Conservation (phyloP, 2,888 invertebrate species). For the Portevinia maculata region DNA sequence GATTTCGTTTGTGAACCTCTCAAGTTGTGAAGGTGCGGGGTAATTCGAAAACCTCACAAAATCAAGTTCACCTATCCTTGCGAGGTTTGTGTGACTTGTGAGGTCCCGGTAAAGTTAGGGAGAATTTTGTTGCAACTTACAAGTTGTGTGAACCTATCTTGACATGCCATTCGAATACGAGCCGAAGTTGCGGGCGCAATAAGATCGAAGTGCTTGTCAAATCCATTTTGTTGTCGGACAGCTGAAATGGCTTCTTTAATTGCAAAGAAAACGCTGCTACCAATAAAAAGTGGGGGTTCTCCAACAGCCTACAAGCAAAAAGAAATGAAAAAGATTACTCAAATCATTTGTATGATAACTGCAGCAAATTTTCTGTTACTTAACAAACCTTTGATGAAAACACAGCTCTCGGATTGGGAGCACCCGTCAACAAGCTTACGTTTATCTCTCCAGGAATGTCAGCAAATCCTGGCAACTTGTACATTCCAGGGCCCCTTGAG, state of each 20-base stretch:
- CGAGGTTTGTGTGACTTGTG: too few species aligned
- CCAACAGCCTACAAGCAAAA: slow-evolving; percentile 91
- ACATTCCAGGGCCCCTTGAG: slow-evolving; percentile 95
- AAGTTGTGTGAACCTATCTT: slow-evolving; percentile 91
- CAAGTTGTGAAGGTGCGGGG: too few species aligned
- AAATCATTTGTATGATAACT: too few species aligned
- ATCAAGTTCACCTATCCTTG: too few species aligned
- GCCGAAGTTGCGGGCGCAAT: slow-evolving; percentile 95
- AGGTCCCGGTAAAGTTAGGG: too few species aligned
- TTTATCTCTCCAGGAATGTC: slow-evolving; percentile 97
- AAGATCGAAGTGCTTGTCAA: slow-evolving; percentile 84
- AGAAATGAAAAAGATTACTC: background rate
- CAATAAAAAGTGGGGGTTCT: slow-evolving; percentile 96
- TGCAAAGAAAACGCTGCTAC: slow-evolving; percentile 94
- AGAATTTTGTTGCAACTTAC: slow-evolving; percentile 82
- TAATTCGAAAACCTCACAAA: too few species aligned
- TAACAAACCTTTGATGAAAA: slow-evolving; percentile 94
- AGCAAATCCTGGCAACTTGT: slow-evolving; percentile 96
- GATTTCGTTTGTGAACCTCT: too few species aligned
- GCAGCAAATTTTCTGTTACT: too few species aligned
- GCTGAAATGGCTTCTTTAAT: slow-evolving; percentile 93
- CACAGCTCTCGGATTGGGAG: slow-evolving; percentile 94
- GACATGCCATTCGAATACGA: slow-evolving; percentile 94
- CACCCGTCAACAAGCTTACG: slow-evolving; percentile 95
- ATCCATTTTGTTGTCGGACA: slow-evolving; percentile 89